These are phyloP conservation scores for Oceanites oceanicus DNA, from an alignment of 2,113 vertebrate genomes.

Conservation along the genomic window DNA sequence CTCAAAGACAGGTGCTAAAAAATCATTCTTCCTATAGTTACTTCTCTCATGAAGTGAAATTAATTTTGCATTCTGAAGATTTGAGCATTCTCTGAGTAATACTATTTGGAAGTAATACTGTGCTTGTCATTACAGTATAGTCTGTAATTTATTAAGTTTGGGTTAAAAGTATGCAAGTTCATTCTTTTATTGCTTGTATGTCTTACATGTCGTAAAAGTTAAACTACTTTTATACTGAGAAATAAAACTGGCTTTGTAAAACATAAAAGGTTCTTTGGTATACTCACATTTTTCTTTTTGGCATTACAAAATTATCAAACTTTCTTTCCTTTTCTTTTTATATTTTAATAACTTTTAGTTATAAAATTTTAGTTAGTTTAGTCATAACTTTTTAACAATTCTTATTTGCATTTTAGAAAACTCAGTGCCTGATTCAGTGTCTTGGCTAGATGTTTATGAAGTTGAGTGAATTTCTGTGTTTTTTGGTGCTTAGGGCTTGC, in stretches of 20 bases:
- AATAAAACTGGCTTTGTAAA: neutral
- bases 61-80: neutral
- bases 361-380: too few relatives aligned
- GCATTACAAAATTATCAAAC: neutral
- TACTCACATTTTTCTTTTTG: neutral
- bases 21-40: neutral
- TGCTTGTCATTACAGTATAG: neutral
- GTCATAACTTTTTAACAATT: neutral
- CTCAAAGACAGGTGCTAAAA: neutral
- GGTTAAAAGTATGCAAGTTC: neutral
- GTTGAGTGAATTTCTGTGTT: neutral
- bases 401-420: neutral
- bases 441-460: neutral
- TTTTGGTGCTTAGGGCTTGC: neutral
- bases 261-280: neutral
- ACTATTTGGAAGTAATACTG: neutral
- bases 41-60: neutral
- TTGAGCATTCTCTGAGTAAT: neutral
- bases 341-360: too few relatives aligned
- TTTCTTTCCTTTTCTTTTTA: neutral
- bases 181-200: neutral
- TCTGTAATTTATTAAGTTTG: neutral
- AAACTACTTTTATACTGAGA: neutral
- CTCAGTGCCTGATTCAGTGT: neutral
- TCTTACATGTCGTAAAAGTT: neutral